Evolutionary conservation across 2,113 vertebrate species (phyloP).

Genomic region (Spermophilus dauricus): DNA sequence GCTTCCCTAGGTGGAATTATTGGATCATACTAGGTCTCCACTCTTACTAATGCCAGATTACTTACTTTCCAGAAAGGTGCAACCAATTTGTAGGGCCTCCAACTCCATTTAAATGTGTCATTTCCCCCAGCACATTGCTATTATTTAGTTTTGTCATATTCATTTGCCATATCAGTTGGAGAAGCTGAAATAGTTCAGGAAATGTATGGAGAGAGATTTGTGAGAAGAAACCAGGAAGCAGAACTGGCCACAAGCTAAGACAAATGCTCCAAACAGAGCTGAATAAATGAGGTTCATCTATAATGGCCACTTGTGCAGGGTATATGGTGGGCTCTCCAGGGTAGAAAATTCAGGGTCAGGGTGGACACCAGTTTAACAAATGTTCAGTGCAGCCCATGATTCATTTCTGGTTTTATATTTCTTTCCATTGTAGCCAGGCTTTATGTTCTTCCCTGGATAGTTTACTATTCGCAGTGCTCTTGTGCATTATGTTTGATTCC

Average conservation of each 20-base stretch:
- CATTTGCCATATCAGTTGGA: background rate
- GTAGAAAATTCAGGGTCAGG: background rate
- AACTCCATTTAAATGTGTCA: slow-evolving; percentile 18
- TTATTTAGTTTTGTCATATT: slow-evolving; percentile 38
- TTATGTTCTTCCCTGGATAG: background rate
- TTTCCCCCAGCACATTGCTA: background rate
- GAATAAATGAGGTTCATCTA: background rate
- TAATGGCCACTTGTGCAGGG: background rate
- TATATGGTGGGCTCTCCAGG: background rate
- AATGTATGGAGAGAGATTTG: background rate
- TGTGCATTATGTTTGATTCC: background rate
- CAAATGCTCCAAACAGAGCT: background rate
- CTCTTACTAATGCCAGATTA: slow-evolving; percentile 4
- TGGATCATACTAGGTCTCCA: background rate
- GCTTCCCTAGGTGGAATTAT: background rate
- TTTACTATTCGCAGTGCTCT: background rate
- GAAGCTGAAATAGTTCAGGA: background rate
- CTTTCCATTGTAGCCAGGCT: background rate
- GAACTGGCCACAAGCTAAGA: background rate
- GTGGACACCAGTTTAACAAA: background rate
- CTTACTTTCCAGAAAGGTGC: slow-evolving; percentile 29
- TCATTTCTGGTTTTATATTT: background rate
- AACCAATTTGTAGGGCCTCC: background rate
- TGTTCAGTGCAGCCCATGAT: background rate
- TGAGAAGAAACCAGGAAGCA: background rate